These are phyloP conservation scores for Caenorhabditis panamensis DNA, from an alignment of 2,888 invertebrate genomes.

Conservation along the genomic window DNA sequence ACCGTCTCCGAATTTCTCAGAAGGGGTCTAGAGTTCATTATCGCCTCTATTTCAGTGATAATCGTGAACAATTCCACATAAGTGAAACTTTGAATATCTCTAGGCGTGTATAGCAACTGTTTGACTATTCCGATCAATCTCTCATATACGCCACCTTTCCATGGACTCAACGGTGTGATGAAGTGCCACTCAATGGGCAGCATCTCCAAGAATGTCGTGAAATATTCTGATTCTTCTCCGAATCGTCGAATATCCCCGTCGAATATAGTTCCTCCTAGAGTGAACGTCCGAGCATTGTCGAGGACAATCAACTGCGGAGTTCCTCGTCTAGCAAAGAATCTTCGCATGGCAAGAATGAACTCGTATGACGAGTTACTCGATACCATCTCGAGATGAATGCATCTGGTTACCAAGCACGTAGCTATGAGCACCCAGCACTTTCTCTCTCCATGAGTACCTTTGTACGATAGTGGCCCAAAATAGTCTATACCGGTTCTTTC, in stretches of 20 bases:
- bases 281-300: conserved; percentile 35
- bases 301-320: conserved; percentile 12
- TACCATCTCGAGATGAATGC: neutral
- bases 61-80: neutral
- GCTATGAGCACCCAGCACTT: conserved; percentile 5
- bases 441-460: neutral
- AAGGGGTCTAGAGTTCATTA: conserved; percentile 1
- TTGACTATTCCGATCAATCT: conserved; percentile 11
- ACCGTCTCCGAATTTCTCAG: neutral
- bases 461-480: conserved; percentile 2
- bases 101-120: neutral
- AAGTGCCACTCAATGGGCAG: conserved; percentile 9
- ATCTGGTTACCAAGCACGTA: neutral
- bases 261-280: conserved; percentile 18
- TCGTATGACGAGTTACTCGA: neutral
- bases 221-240: neutral
- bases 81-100: neutral
- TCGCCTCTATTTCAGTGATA: conserved; percentile 2
- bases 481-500: conserved; percentile 1
- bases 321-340: conserved; percentile 41
- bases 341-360: conserved; percentile 30
- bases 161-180: conserved; percentile 21
- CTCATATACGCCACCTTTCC: conserved; percentile 14
- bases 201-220: neutral
- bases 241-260: conserved; percentile 3